Base-by-base conservation (phyloP, 2,113 vertebrate genomes). In the Arvicanthis niloticus region DNA sequence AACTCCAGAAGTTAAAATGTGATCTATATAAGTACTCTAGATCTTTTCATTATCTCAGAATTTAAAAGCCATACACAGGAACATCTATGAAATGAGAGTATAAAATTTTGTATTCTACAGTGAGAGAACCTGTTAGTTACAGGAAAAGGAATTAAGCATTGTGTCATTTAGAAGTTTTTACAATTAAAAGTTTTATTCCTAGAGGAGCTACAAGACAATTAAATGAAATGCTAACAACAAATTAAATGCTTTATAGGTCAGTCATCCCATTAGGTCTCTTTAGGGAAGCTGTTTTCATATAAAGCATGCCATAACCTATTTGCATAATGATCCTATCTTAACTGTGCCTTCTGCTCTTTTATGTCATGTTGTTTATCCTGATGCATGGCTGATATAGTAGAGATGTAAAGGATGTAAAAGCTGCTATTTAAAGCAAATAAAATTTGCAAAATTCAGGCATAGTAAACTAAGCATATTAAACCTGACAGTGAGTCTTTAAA, bases 231-330 rank as follows among this genome's bases (percentile, higher is more conserved):
- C 97, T 98, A 98, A 98, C 98, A 98, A 98, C 98, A 98, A 98
- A 98, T 98, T 98, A 98, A 98, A 98, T 98, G 98, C 98, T 98
- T 99, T 98, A 98, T 98, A 99, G 98, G 98, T 99, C 98, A 98
- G 98, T 98, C 98, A 98, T 98, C 97, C 97, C 97, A 98, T 98
- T 98, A 98, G 98, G 98, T 98, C 98, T 98, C 98, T 98, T 98
- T 98, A 98, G 98, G 98, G 98, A 98, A 98, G 98, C 97, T 97
- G 81, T 98, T 98, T 98, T 98, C 98, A 98, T 98, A 98, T 98
- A 98, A 98, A 98, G 97, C 97, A 98, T 98, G 98, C 97, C 98
- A 98, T 98, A 98, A 98, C 98, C 98, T 98, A 98, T 98, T 98
- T 98, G 98, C 98, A 98, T 99, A 98, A 99, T 98, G 98, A 98